A percentile compares a stretch with the other conserved stretches of the same genome.
Evolutionary conservation across 1,140 invertebrate genomes (phyloP).

Genomic region (Trichonephila clavipes): DNA sequence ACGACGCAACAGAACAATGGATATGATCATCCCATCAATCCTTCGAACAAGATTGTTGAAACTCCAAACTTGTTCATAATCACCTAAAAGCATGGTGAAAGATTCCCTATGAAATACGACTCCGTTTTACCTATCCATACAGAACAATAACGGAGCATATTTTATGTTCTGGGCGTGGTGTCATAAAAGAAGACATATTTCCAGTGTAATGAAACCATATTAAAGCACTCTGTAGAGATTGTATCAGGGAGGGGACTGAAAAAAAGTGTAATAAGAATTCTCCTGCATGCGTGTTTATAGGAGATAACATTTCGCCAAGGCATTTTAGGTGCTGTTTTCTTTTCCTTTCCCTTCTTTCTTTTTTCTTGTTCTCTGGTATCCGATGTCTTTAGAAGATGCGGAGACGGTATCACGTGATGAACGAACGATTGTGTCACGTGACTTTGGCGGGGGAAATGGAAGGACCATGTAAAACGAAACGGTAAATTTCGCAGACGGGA

Average conservation of each 20-base stretch:
- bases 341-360: not conserved
- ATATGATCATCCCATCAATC: not conserved
- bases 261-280: not conserved
- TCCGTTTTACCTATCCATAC: not conserved
- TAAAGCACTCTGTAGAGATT: slow-evolving; percentile 24
- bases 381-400: slow-evolving; percentile 12
- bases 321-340: not conserved
- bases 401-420: not conserved
- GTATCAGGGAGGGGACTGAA: not conserved
- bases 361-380: not conserved
- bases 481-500: not conserved
- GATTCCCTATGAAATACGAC: not conserved
- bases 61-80: not conserved
- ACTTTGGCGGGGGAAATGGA: not conserved
- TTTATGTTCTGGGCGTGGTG: not conserved
- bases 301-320: slow-evolving; percentile 21
- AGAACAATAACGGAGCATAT: slow-evolving; percentile 3
- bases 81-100: not conserved
- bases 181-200: slow-evolving; percentile 23
- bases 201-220: slow-evolving; percentile 3
- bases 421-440: slow-evolving; percentile 6
- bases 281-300: not conserved
- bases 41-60: not conserved
- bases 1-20: not conserved
- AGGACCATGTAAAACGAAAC: not conserved